Evolutionary conservation across 1,140 invertebrate species (phyloP), one percentile per base, ranked within the genome.

Genomic region (Subanguina moxae): DNA sequence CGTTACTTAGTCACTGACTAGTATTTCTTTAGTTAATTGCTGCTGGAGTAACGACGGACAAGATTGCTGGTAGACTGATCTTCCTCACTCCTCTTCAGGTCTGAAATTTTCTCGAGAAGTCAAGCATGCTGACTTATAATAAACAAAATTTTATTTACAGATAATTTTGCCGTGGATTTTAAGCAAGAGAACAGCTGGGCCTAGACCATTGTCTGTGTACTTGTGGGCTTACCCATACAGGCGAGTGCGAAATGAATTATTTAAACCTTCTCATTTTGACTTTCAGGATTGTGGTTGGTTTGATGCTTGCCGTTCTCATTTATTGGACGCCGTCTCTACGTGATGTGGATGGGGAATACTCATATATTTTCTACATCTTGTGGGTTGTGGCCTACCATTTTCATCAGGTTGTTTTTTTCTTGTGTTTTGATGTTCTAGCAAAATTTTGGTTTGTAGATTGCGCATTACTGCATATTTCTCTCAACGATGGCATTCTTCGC

Each of bases 81-180:
- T 80, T 80, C 30, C 63, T 80, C 13, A 80, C 78, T 7, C 78
- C 78, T 21, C 90, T 99, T 28, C 94, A 61, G 58, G 58, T 61
- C 3, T 25, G n/a, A 13, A 21, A n/a, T n/a, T n/a, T 45, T 45
- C 11, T 45, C n/a, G 43, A 45, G n/a, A 45, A 45, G 11, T 45
- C 11, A 45, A 45, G n/a, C 43, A 13, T n/a, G 43, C n/a, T 45
- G n/a, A 45, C n/a, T 13, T 45, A n/a, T 45, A 45, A 45, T 11
- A n/a, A 15, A 52, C 5, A 61, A 43, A 61, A 8, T 7, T 3
- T 30, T 7, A 32, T 43, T 32, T 8, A 5, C 38, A 71, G 27
- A 92, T 98, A 59, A 83, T 96, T 42, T 85, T 99, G 74, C 94
- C 95, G 11, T 83, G 97, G 62, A 82, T 92, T 32, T 90, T 97